These are phyloP conservation scores for Tragopan temminckii DNA, from an alignment of 2,797 vertebrate species.

Conservation along the genomic window DNA sequence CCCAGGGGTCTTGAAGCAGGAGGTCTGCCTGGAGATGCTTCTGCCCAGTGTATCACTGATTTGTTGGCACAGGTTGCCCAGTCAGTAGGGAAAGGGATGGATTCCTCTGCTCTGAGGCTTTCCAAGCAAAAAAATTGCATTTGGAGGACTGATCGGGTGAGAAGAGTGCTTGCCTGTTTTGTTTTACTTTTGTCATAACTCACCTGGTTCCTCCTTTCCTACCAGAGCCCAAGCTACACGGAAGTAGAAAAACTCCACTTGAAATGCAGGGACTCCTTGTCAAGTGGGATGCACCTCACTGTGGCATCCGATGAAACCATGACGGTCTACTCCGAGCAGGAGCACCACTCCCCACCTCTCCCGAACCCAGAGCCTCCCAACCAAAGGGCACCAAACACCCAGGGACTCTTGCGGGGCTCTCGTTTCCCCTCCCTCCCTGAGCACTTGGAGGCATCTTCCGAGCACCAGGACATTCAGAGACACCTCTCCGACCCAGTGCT, in stretches of 20 bases:
- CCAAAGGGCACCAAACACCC: conserved; percentile 52
- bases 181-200: background rate
- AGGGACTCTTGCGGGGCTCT: conserved; percentile 81
- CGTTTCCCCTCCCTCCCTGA: conserved; percentile 94
- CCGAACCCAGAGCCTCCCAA: conserved; percentile 62
- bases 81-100: background rate
- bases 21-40: background rate
- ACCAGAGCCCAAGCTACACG: conserved; percentile 80
- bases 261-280: conserved; percentile 86
- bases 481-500: conserved; percentile 91
- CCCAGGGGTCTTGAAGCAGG: background rate
- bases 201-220: background rate
- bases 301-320: conserved; percentile 81
- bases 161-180: fast-evolving
- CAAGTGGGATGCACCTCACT: conserved; percentile 82
- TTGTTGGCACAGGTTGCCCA: background rate
- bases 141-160: background rate
- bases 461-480: conserved; percentile 89
- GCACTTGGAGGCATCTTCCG: conserved; percentile 84
- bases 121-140: background rate
- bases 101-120: background rate
- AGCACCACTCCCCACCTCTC: conserved; percentile 66
- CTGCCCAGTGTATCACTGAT: background rate
- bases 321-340: conserved; percentile 80
- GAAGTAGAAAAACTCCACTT: conserved; percentile 81